phyloP scores from a whole-genome alignment of 1,140 invertebrate genomes.

The Musca vetustissima region DNA sequence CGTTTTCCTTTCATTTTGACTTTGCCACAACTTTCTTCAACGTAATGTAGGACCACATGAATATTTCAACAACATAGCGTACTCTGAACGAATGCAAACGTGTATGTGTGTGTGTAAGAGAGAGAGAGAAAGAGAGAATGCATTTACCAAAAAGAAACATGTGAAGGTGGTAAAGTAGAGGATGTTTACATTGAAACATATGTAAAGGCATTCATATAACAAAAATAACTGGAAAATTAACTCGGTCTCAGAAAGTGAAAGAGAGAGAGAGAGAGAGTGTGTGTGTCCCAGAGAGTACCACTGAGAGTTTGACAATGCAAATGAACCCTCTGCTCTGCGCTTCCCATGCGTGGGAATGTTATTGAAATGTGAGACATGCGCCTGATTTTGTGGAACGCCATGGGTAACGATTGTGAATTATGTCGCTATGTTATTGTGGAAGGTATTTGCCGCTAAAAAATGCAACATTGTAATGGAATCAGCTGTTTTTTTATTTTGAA shows the following conservation, averaged over 20 bases:
- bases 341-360: no score
- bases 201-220: neutral
- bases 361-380: no score
- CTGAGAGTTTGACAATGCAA: no score
- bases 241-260: neutral
- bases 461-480: neutral
- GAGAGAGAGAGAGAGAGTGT: neutral
- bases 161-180: no score
- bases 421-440: neutral
- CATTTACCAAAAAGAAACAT: no score
- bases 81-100: neutral
- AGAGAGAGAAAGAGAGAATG: no score
- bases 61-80: neutral
- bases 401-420: no score
- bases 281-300: neutral
- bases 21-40: neutral
- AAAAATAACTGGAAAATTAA: slow-evolving; percentile 1
- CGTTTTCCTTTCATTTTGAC: neutral
- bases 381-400: no score
- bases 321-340: no score
- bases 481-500: neutral
- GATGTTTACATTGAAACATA: neutral
- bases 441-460: neutral
- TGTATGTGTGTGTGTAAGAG: neutral
- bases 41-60: slow-evolving; percentile 13